Evolutionary conservation across 1,140 invertebrate genomes (phyloP), one percentile per base, ranked within the genome.

Genomic region (Drosophila mojavensis): DNA sequence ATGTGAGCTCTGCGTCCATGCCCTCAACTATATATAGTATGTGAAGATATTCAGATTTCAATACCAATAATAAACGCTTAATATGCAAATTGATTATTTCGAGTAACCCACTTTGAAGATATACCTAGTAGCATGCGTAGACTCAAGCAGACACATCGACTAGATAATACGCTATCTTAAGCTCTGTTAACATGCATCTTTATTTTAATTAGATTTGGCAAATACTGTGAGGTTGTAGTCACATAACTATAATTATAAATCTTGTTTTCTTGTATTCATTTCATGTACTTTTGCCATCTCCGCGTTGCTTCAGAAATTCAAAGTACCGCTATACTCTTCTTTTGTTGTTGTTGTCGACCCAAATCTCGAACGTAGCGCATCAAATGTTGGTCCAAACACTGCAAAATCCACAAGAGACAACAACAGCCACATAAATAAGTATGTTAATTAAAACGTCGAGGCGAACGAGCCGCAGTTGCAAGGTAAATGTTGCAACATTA

Each of bases 401-500:
- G 41, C 43, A 70, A 81, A 66, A 60, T 60, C 50, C 36, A 55
- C 9, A 67, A 60, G 20, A 30, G 41, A 6, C 61, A 67, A 68
- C 39, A 75, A 26, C 48, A 67, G 7, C 28, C 28, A 36, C 53
- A 48, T 54, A 68, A 80, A 67, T 63, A 58, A 53, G 47, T 51
- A 58, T 72, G 71, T 76, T 84, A 81, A 86, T 84, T 86, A 78
- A 88, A 83, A 68, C 62, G 76, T 67, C 51, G 39, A 51, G 15
- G 50, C n/a, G n/a, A 55, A 33, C 43, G n/a, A 55, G 24, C 43
- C 45, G 43, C 43, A 58, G 60, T 33, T 61, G 45, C 73, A 79
- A 70, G 33, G 75, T 65, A 56, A 65, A 74, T 68, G 63, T 86
- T 86, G 54, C 83, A 82, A 80, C 79, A 88, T 88, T 68, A 62